These are phyloP conservation scores for Lates calcarifer DNA, from an alignment of 2,113 vertebrate genomes.

Conservation along the genomic window DNA sequence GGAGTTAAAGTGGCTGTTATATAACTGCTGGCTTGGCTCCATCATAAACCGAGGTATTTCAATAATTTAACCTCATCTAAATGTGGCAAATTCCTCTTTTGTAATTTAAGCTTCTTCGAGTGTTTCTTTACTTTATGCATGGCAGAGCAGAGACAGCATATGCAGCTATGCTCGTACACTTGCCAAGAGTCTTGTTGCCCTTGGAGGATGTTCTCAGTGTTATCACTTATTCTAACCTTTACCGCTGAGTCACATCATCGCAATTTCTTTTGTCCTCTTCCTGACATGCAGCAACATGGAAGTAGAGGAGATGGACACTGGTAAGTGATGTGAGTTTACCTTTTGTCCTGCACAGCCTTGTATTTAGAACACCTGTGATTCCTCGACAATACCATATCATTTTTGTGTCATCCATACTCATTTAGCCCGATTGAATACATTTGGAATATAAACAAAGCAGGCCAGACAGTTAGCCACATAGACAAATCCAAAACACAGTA, in stretches of 20 bases:
- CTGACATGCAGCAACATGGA: conserved; percentile 83
- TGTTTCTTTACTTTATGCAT: conserved; percentile 4
- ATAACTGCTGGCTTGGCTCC: conserved; percentile 7
- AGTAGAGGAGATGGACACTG: conserved; percentile 80
- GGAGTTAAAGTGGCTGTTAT: conserved; percentile 12
- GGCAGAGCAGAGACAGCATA: background rate
- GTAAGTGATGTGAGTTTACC: conserved; percentile 69
- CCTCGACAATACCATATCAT: background rate
- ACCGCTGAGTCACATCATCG: background rate
- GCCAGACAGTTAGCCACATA: too few species aligned
- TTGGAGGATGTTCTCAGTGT: background rate
- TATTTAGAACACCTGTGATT: background rate
- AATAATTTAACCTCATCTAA: conserved; percentile 29
- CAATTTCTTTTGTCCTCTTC: conserved; percentile 55
- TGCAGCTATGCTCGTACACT: background rate
- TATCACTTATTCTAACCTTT: background rate
- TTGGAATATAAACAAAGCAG: too few species aligned
- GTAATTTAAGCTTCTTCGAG: background rate
- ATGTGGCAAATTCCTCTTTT: background rate
- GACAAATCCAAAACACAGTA: too few species aligned
- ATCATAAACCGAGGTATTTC: background rate
- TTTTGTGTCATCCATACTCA: background rate
- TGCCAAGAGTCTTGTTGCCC: background rate
- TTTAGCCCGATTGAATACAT: background rate
- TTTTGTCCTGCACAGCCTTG: background rate